Evolutionary conservation across 2,888 invertebrate genomes (phyloP).

Genomic region (Lumbricus terrestris): DNA sequence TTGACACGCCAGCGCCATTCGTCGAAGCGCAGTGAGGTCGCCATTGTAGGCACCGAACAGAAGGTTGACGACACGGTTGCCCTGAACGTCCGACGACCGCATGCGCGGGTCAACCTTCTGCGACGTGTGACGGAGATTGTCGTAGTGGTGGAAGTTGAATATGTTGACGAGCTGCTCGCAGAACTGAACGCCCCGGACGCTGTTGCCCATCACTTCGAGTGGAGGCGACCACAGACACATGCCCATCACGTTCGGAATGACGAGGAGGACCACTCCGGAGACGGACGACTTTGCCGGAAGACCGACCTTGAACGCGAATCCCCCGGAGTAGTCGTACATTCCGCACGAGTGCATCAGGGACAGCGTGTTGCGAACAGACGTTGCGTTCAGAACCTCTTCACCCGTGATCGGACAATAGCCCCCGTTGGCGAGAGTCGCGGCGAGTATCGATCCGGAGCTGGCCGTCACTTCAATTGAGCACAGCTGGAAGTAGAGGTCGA

Average conservation of each 20-base stretch:
- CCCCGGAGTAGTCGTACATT: constrained; percentile 89
- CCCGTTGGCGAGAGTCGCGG: constrained; percentile 92
- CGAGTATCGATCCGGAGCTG: constrained; percentile 89
- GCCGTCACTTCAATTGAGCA: constrained; percentile 94
- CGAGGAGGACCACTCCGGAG: constrained; percentile 42
- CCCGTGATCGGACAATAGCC: constrained; percentile 97
- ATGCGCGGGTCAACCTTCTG: constrained; percentile 87
- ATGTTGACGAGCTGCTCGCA: constrained; percentile 73
- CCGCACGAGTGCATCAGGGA: constrained; percentile 97
- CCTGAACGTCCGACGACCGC: constrained; percentile 30
- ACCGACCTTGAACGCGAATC: constrained; percentile 90
- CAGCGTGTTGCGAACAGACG: constrained; percentile 88
- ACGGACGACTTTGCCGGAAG: constrained; percentile 78
- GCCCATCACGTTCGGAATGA: constrained; percentile 46
- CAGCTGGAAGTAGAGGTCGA: constrained; percentile 97
- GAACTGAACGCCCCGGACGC: constrained; percentile 56
- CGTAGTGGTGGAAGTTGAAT: constrained; percentile 94
- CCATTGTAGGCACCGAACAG: constrained; percentile 41
- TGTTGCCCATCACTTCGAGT: constrained; percentile 64
- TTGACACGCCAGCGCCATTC: constrained; percentile 65
- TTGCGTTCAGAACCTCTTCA: constrained; percentile 85
- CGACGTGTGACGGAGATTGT: constrained; percentile 67
- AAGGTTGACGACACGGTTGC: constrained; percentile 23
- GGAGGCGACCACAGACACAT: constrained; percentile 45
- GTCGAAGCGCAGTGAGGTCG: constrained; percentile 38